These are phyloP conservation scores for Saimiri boliviensis DNA, from an alignment of 2,113 vertebrate genomes.

Conservation along the genomic window DNA sequence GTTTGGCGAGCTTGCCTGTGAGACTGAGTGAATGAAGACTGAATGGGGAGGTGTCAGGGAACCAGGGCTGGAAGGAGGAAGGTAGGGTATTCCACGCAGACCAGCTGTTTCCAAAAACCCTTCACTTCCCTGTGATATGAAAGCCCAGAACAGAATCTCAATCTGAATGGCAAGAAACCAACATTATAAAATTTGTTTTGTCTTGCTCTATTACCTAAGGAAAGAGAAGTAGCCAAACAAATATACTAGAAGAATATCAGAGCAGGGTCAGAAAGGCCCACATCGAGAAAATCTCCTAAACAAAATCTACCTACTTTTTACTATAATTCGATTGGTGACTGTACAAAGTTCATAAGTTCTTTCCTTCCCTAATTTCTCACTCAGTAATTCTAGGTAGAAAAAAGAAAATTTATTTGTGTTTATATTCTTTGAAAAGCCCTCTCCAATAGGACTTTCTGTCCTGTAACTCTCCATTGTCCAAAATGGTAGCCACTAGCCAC, in stretches of 20 bases:
- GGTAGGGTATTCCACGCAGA: neutral
- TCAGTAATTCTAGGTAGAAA: neutral
- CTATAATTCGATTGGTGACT: neutral
- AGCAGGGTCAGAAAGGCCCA: neutral
- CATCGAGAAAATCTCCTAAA: neutral
- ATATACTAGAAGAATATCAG: neutral
- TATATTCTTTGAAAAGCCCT: neutral
- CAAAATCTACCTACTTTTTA: neutral
- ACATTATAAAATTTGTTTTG: conserved; percentile 19
- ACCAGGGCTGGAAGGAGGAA: neutral
- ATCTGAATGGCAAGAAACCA: conserved; percentile 21
- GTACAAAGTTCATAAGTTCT: neutral
- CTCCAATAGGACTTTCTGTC: neutral
- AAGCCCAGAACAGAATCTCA: conserved; percentile 4
- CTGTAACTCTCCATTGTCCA: neutral
- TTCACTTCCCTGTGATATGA: neutral
- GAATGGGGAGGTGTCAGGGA: neutral
- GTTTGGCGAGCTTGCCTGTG: neutral
- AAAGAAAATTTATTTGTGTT: neutral
- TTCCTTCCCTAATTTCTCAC: neutral
- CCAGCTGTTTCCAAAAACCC: conserved; percentile 13
- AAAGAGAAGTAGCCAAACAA: neutral
- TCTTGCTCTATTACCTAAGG: neutral
- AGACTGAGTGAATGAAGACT: conserved; percentile 16
- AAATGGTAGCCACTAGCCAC: rapidly evolving